phyloP scores from a whole-genome alignment of 2,797 vertebrate species.

The Ataeniobius toweri region DNA sequence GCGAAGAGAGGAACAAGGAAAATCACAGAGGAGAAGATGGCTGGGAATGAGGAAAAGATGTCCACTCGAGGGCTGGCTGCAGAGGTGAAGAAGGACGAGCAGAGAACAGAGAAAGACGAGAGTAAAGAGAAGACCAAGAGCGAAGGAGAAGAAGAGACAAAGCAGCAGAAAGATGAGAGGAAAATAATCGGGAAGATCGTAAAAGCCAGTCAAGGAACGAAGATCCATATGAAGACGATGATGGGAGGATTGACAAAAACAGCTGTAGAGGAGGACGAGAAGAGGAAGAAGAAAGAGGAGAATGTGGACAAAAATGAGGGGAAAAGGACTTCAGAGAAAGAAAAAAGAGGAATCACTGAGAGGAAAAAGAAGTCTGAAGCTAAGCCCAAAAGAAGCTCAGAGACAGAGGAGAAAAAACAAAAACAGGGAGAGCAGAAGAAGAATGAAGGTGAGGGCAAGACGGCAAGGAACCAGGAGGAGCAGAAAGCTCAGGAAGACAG shows the following conservation, averaged over 20 bases:
- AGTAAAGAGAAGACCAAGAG: not conserved
- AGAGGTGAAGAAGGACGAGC: not conserved
- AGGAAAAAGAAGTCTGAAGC: not conserved
- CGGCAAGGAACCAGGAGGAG: not conserved
- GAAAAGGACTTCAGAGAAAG: slow-evolving; percentile 2
- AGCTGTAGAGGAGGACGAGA: not conserved
- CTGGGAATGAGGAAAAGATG: slow-evolving; percentile 40
- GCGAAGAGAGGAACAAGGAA: not conserved
- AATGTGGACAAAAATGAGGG: not conserved
- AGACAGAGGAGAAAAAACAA: not conserved
- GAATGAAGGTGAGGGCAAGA: not conserved
- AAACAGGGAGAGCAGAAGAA: slow-evolving; percentile 3
- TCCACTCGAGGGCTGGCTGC: not conserved
- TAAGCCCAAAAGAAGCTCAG: not conserved
- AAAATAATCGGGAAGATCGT: slow-evolving; percentile 74
- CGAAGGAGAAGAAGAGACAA: not conserved
- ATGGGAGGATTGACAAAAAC: slow-evolving; percentile 35
- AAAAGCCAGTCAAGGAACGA: slow-evolving; percentile 44
- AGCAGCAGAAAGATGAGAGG: slow-evolving; percentile 33
- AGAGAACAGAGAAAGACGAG: not conserved
- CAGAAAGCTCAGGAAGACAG: not conserved
- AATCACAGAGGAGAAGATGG: not conserved
- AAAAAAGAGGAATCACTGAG: not conserved
- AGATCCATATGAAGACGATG: slow-evolving; percentile 65
- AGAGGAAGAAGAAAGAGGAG: slow-evolving; percentile 1